Evolutionary conservation across 2,888 invertebrate genomes (phyloP).

Genomic region (Meandrusa payeni): DNA sequence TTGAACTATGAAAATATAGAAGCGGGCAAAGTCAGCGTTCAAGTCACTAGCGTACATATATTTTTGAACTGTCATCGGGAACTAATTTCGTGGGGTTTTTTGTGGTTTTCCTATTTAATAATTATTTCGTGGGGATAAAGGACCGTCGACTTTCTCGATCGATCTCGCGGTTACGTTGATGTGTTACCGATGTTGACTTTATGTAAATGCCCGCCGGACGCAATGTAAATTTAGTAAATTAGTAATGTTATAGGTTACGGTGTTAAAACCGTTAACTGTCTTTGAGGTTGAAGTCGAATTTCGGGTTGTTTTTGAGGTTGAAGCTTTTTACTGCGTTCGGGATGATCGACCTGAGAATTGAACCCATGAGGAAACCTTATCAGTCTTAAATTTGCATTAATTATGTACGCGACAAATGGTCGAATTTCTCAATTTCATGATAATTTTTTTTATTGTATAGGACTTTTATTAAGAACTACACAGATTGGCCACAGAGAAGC

Average conservation of each 20-base stretch:
- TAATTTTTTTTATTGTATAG: no score
- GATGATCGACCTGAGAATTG: no score
- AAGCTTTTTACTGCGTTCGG: no score
- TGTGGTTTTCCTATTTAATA: slow-evolving; percentile 68
- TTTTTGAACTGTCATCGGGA: slow-evolving; percentile 80
- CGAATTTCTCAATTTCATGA: no score
- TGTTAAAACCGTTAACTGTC: not conserved
- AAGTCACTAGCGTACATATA: slow-evolving; percentile 50
- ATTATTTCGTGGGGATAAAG: slow-evolving; percentile 64
- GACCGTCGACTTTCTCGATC: slow-evolving; percentile 26
- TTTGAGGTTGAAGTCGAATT: no score
- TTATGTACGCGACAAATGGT: no score
- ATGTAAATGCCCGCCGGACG: not conserved
- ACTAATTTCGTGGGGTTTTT: slow-evolving; percentile 76
- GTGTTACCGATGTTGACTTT: slow-evolving; percentile 8
- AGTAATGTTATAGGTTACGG: not conserved
- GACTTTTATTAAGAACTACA: no score
- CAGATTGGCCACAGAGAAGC: no score
- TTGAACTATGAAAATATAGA: slow-evolving; percentile 10
- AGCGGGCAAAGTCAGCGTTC: slow-evolving; percentile 21
- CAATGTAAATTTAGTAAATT: slow-evolving; percentile 6
- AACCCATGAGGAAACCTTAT: no score
- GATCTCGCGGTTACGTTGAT: slow-evolving; percentile 19
- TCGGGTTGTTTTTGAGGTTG: no score
- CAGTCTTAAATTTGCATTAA: no score